phyloP scores from a whole-genome alignment of 2,888 invertebrate species.

The Maniola hyperantus region DNA sequence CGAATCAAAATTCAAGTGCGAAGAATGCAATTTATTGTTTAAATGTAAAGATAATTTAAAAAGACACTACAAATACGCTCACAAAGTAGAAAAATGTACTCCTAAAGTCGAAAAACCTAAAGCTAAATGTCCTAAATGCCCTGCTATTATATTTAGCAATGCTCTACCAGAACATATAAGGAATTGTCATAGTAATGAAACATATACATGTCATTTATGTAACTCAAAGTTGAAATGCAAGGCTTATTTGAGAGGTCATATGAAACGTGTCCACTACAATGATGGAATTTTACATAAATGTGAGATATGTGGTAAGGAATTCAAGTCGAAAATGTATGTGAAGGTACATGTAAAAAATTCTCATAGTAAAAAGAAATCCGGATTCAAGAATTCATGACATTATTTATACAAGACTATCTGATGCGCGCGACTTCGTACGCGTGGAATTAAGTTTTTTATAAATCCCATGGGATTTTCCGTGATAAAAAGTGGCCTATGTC shows the following conservation, averaged over 20 bases:
- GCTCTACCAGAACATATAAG: slow-evolving; percentile 43
- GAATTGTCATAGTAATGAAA: slow-evolving; percentile 46
- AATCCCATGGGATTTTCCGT: no score
- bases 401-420: no score
- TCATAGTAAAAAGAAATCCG: slow-evolving; percentile 31
- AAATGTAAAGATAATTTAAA: slow-evolving; percentile 39
- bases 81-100: no score
- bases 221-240: slow-evolving; percentile 46
- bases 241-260: slow-evolving; percentile 46
- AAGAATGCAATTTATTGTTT: slow-evolving; percentile 34
- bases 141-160: slow-evolving; percentile 35
- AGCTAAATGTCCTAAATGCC: slow-evolving; percentile 43
- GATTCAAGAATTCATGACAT: no score
- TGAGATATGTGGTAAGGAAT: slow-evolving; percentile 49
- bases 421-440: no score
- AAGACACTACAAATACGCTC: slow-evolving; percentile 38
- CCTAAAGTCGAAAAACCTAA: neutral
- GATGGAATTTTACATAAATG: slow-evolving; percentile 49
- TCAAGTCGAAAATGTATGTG: slow-evolving; percentile 50
- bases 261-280: slow-evolving; percentile 48
- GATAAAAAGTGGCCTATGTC: no score
- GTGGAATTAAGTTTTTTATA: no score
- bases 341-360: slow-evolving; percentile 48
- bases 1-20: slow-evolving; percentile 25
- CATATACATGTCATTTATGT: slow-evolving; percentile 46